Conservation (phyloP, 1,140 invertebrate species). For the Camponotus floridanus region DNA sequence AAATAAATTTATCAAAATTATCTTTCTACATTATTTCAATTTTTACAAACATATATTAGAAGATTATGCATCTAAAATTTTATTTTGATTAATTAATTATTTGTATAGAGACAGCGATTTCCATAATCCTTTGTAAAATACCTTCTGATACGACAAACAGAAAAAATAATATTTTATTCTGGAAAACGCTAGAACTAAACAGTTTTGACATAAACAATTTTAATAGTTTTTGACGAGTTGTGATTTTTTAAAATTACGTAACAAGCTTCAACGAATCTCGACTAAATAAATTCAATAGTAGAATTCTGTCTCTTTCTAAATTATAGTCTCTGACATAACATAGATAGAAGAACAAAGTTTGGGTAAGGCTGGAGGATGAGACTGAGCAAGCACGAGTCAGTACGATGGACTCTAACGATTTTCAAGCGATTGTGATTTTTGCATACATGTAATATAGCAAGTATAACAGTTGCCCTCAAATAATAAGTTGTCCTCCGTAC, state of each 20-base stretch:
- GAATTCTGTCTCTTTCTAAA: constrained; percentile 19
- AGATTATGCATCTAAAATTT: neutral
- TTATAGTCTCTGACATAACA: constrained; percentile 41
- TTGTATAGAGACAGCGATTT: neutral
- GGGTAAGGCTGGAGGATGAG: neutral
- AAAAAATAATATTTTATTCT: neutral
- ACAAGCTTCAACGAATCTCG: constrained; percentile 22
- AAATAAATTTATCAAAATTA: neutral
- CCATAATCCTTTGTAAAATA: neutral
- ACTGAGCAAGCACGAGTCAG: constrained; percentile 2
- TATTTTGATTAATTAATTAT: neutral
- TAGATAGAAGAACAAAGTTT: constrained; percentile 35
- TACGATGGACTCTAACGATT: neutral
- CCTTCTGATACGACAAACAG: neutral
- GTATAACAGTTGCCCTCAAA: neutral
- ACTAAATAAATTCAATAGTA: neutral
- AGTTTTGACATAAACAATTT: neutral
- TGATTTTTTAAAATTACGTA: constrained; percentile 23
- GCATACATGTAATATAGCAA: neutral
- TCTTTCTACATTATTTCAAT: neutral
- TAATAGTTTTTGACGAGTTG: constrained; percentile 23
- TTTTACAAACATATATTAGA: neutral
- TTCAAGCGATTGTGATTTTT: constrained; percentile 20
- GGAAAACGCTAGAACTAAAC: neutral
- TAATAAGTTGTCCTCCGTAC: constrained; percentile 1